Evolutionary conservation across 2,113 vertebrate species (phyloP).

Genomic region (Phaetusa simplex): DNA sequence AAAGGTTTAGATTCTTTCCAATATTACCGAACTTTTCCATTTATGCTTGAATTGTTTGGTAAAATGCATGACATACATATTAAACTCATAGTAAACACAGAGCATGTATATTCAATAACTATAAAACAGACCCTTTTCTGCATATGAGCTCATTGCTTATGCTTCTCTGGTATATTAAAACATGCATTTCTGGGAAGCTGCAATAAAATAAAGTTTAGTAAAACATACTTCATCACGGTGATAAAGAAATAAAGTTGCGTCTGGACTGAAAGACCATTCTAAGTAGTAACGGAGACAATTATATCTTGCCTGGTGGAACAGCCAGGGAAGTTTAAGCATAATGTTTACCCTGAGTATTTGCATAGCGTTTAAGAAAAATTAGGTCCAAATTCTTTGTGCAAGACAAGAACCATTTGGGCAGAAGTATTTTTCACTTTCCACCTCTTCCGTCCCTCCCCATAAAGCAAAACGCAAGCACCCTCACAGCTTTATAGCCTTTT

Average conservation of each 20-base stretch:
- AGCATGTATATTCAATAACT: slow-evolving; percentile 21
- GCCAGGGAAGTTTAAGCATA: neutral
- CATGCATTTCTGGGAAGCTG: slow-evolving; percentile 42
- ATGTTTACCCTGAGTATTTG: neutral
- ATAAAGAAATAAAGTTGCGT: slow-evolving; percentile 39
- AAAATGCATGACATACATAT: slow-evolving; percentile 13
- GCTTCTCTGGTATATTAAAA: slow-evolving; percentile 34
- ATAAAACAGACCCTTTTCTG: slow-evolving; percentile 19
- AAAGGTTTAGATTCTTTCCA: slow-evolving; percentile 2
- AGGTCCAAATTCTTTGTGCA: neutral
- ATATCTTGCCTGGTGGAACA: neutral
- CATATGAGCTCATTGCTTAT: slow-evolving; percentile 45
- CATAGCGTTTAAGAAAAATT: neutral
- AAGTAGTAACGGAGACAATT: neutral
- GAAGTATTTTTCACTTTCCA: neutral
- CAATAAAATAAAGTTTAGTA: slow-evolving; percentile 44
- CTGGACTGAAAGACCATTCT: neutral
- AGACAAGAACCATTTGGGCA: neutral
- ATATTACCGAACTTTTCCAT: slow-evolving; percentile 5
- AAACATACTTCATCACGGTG: slow-evolving; percentile 17
- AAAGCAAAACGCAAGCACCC: neutral
- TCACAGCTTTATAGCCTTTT: neutral
- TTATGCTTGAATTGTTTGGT: slow-evolving; percentile 17
- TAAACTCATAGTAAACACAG: slow-evolving; percentile 11
- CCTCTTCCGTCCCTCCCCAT: neutral